Conservation (phyloP, 2,888 invertebrate genomes). For the Sphaeridia pumilis region DNA sequence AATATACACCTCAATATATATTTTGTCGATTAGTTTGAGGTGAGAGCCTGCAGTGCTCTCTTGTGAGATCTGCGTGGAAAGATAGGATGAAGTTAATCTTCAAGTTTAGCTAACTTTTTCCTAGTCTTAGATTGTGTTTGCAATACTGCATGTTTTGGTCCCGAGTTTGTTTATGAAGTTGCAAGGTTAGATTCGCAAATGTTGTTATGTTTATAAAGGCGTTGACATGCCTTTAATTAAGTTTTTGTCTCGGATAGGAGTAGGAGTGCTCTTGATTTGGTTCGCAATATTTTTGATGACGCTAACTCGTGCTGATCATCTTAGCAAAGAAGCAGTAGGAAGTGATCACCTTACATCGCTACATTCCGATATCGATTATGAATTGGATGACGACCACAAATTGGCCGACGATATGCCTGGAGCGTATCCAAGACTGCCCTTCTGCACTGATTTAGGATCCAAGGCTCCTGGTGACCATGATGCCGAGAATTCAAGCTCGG, state of each 20-base stretch:
- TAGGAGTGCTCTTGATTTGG: neutral
- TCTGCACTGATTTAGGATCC: neutral
- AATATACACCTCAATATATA: no score
- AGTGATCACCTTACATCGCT: neutral
- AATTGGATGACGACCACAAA: neutral
- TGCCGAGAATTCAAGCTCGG: neutral
- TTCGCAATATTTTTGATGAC: neutral
- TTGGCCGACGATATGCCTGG: neutral
- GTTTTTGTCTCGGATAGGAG: neutral
- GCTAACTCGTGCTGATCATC: neutral
- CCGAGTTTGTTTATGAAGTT: no score
- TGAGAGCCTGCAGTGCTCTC: no score
- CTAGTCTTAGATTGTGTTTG: no score
- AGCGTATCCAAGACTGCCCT: neutral
- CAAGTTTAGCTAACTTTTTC: no score
- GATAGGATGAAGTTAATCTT: no score
- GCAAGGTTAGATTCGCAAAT: no score
- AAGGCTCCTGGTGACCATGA: neutral
- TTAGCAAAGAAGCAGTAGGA: neutral
- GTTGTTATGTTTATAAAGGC: no score
- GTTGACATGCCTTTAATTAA: neutral
- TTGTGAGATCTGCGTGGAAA: no score
- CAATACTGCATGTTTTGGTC: no score
- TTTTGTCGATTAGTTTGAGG: no score
- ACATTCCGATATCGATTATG: neutral